Evolutionary conservation across 2,797 vertebrate species (phyloP), one percentile per base, ranked within the genome.

Genomic region (Anolis apletophallus): DNA sequence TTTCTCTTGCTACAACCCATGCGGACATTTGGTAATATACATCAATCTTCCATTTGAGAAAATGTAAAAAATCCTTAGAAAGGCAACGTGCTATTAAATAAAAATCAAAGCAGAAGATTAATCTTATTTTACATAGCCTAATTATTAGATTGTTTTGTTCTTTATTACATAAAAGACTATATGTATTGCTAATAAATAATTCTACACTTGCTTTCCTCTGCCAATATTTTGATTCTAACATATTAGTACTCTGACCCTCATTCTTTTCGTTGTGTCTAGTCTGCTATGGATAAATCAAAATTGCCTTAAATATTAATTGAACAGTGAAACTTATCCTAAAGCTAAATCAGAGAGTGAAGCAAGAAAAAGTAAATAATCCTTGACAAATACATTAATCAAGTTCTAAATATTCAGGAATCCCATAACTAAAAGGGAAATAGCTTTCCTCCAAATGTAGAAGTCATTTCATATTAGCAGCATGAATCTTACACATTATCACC

Each of bases 271-370:
- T 88, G 81, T 83, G n/a, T 83, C 1, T 29, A 87, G 75, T 76
- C 34, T 91, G 52, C 80, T 7, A 85, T 3, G 29, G 68, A 84
- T 91, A 17, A 50, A 91, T 85, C 85, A 91, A 89, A 91, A 36
- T 5, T 86, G 81, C 73, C 89, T 77, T 76, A n/a, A 93, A 90
- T 90, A 88, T 34, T 85, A 91, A 85, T 80, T 21, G 90, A 89
- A 90, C 50, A 88, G 84, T 59, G 10, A 67, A 61, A 89, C 80
- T 21, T 87, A 82, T 91, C 50, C 80, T 88, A 92, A 89, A 85
- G 75, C 87, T 91, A 61, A 80, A 12, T 81, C 91, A 90, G 71
- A 40, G 26, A 89, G 46, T 83, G 83, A 73, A 86, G 14, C 73
- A 32, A 59, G 36, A 50, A 13, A 87, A 89, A 91, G 36, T 77